phyloP scores from a whole-genome alignment of 2,113 vertebrate genomes.

The Lophura nycthemera region DNA sequence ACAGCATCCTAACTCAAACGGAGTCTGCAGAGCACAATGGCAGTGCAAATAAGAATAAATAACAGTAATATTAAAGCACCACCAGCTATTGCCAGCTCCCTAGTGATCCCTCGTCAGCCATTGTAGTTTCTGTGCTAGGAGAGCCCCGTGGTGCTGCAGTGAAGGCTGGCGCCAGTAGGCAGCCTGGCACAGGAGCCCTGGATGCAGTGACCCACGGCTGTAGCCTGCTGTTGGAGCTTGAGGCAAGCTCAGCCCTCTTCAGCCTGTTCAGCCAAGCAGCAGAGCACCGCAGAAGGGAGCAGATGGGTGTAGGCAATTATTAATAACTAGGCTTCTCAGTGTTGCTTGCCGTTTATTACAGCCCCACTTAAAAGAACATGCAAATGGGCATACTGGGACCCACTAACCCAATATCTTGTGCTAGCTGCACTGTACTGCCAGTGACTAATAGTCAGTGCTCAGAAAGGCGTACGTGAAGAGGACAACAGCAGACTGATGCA shows the following conservation, averaged over 20 bases:
- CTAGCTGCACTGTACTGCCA: background rate
- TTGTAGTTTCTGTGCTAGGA: background rate
- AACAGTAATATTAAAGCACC: conserved; percentile 43
- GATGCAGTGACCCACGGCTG: background rate
- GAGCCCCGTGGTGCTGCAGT: background rate
- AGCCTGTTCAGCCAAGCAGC: background rate
- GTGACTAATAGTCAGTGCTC: background rate
- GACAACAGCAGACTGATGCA: background rate
- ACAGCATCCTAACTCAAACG: conserved; percentile 2
- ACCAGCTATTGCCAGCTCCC: background rate
- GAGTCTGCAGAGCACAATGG: conserved; percentile 1
- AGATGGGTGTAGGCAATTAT: background rate
- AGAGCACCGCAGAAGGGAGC: background rate
- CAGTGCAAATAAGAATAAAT: conserved; percentile 67
- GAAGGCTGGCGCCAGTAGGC: background rate
- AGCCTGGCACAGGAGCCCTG: background rate
- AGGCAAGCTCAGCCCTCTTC: background rate
- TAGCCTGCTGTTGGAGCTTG: background rate
- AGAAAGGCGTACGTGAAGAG: background rate
- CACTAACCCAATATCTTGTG: background rate
- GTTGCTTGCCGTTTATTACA: background rate
- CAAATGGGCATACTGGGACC: background rate
- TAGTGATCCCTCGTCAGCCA: conserved; percentile 38
- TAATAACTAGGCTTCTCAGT: background rate
- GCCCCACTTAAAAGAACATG: background rate